phyloP scores from a whole-genome alignment of 2,797 vertebrate species.

The Protonibea diacanthus region DNA sequence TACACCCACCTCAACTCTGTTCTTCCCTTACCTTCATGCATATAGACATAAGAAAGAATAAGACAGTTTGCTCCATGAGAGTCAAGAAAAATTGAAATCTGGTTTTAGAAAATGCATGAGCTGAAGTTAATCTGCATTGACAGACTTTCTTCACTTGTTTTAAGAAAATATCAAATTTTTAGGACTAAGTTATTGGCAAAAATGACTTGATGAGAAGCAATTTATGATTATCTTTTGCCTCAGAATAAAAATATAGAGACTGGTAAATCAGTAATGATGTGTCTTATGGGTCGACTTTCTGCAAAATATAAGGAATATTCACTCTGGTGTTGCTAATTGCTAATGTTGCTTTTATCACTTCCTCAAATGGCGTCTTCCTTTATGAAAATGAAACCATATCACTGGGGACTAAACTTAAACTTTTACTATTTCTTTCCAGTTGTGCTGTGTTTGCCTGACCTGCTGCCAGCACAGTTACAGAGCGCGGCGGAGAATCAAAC shows the following conservation, averaged over 20 bases:
- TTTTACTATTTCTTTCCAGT: conserved; percentile 58
- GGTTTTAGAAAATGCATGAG: conserved; percentile 1
- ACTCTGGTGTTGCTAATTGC: conserved; percentile 58
- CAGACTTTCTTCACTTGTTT: not conserved
- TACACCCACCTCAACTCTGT: not conserved
- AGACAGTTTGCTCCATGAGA: conserved; percentile 2
- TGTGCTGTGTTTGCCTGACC: conserved; percentile 58
- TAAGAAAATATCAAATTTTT: conserved; percentile 5
- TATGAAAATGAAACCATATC: conserved; percentile 48
- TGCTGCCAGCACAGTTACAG: conserved; percentile 63
- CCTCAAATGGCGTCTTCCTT: conserved; percentile 57
- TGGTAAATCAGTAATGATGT: conserved; percentile 25
- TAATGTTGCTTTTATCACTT: conserved; percentile 61
- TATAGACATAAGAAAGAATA: conserved; percentile 5
- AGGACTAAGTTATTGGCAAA: conserved; percentile 7
- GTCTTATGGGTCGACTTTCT: conserved; percentile 29
- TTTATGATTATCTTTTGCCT: conserved; percentile 16
- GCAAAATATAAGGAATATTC: conserved; percentile 25
- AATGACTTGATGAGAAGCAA: conserved; percentile 4
- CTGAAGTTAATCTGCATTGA: conserved; percentile 9
- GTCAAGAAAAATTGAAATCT: not conserved
- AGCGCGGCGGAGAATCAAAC: conserved; percentile 68
- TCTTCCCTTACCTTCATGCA: not conserved
- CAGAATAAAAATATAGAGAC: conserved; percentile 21
- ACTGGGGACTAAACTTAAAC: conserved; percentile 59